Conservation (phyloP, 1,140 invertebrate genomes). For the Pteromalus puparum region DNA sequence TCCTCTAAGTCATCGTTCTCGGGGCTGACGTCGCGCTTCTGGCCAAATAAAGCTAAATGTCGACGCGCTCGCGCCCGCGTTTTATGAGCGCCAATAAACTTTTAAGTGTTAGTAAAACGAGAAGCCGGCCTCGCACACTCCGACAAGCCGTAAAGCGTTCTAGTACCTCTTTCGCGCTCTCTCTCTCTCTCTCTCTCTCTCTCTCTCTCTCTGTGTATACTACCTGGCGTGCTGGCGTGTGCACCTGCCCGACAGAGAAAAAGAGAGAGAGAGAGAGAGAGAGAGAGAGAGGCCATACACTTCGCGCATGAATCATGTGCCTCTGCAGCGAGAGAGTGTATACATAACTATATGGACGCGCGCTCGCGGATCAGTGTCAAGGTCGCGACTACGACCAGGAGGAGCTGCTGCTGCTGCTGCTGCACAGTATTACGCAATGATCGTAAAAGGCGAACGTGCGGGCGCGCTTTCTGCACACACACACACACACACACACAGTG, state of each 20-base stretch:
- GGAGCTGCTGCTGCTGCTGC: slow-evolving; percentile 23
- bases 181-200: background rate
- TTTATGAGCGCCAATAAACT: slow-evolving; percentile 75
- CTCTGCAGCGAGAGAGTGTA: slow-evolving; percentile 32
- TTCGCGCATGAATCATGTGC: slow-evolving; percentile 63
- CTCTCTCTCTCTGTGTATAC: background rate
- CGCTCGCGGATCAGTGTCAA: slow-evolving; percentile 70
- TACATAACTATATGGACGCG: slow-evolving; percentile 3
- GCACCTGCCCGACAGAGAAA: slow-evolving; percentile 7
- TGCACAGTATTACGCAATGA: slow-evolving; percentile 63
- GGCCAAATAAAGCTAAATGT: slow-evolving; percentile 73
- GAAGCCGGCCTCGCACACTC: slow-evolving; percentile 44
- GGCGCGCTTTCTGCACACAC: slow-evolving; percentile 29
- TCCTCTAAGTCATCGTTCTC: slow-evolving; percentile 44
- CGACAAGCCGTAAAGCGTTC: slow-evolving; percentile 49
- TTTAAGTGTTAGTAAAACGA: slow-evolving; percentile 75
- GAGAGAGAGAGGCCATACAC: slow-evolving; percentile 34
- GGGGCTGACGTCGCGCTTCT: slow-evolving; percentile 27
- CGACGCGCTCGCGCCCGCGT: slow-evolving; percentile 41
- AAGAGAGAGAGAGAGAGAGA: slow-evolving; percentile 3
- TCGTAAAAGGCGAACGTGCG: slow-evolving; percentile 64
- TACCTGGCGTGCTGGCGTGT: slow-evolving; percentile 51
- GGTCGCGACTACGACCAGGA: slow-evolving; percentile 62
- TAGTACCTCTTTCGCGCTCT: slow-evolving; percentile 55
- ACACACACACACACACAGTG: slow-evolving; percentile 3